Evolutionary conservation across 1,140 invertebrate genomes (phyloP).

Genomic region (Drosophila baimaii): DNA sequence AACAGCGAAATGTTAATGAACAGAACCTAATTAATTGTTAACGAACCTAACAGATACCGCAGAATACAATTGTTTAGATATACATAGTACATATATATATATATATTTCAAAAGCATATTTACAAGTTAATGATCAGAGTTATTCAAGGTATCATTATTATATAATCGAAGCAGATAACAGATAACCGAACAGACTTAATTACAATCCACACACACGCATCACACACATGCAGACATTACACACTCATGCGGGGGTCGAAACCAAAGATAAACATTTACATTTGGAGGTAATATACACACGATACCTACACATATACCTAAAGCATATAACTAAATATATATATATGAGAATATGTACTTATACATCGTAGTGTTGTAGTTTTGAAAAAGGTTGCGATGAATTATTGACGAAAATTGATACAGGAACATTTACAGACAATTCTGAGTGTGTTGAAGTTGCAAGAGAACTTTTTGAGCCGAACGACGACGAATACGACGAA

Average conservation of each 20-base stretch:
- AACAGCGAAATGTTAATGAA: conserved; percentile 69
- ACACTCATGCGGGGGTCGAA: conserved; percentile 42
- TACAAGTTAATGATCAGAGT: conserved; percentile 74
- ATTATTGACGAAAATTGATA: conserved; percentile 76
- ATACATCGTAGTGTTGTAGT: conserved; percentile 76
- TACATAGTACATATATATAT: conserved; percentile 60
- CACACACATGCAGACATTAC: conserved; percentile 28
- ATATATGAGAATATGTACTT: conserved; percentile 66
- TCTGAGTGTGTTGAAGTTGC: conserved; percentile 78
- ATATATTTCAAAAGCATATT: conserved; percentile 69
- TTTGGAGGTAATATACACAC: conserved; percentile 66
- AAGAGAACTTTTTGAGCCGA: conserved; percentile 58
- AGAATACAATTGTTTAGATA: conserved; percentile 56
- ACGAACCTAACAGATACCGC: conserved; percentile 43
- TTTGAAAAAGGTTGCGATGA: conserved; percentile 59
- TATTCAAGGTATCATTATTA: conserved; percentile 67
- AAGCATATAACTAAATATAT: conserved; percentile 57
- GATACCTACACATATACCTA: conserved; percentile 51
- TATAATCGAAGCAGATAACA: conserved; percentile 55
- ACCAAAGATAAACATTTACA: conserved; percentile 76
- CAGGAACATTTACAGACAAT: conserved; percentile 81
- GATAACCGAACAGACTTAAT: conserved; percentile 53
- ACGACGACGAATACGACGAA: conserved; percentile 60
- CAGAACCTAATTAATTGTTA: conserved; percentile 78
- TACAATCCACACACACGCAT: conserved; percentile 25